These are phyloP conservation scores for Scophthalmus maximus DNA, from an alignment of 2,113 vertebrate genomes.

Conservation along the genomic window DNA sequence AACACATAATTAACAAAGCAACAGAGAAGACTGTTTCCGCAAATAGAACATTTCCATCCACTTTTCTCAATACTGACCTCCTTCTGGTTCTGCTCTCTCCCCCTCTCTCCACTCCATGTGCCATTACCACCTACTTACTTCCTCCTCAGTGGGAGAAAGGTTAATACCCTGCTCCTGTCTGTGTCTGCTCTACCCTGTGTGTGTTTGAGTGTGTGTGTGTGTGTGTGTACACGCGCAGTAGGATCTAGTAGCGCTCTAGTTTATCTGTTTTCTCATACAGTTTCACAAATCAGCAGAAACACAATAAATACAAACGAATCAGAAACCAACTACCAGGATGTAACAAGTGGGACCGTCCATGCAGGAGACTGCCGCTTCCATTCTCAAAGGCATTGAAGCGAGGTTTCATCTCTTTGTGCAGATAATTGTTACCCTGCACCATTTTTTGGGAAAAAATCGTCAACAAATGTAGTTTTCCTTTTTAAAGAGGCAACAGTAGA, in stretches of 20 bases:
- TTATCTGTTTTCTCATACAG: slow-evolving; percentile 34
- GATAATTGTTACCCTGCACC: too few species aligned
- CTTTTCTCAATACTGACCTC: slow-evolving; percentile 62
- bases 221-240: slow-evolving; percentile 1
- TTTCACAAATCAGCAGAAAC: slow-evolving; percentile 8
- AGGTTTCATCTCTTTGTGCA: too few species aligned
- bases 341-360: not conserved
- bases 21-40: slow-evolving; percentile 50
- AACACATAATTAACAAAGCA: slow-evolving; percentile 58
- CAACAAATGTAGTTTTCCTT: too few species aligned
- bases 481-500: too few species aligned
- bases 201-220: slow-evolving; percentile 44
- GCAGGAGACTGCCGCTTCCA: too few species aligned
- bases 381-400: too few species aligned
- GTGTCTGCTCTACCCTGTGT: slow-evolving; percentile 43
- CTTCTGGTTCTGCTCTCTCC: slow-evolving; percentile 51
- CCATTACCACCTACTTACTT: slow-evolving; percentile 76
- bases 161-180: slow-evolving; percentile 77
- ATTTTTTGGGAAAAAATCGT: too few species aligned
- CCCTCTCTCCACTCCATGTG: slow-evolving; percentile 61
- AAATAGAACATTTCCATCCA: slow-evolving; percentile 62
- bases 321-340: not conserved
- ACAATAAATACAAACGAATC: not conserved
- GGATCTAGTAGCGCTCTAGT: slow-evolving; percentile 7
- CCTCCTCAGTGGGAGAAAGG: slow-evolving; percentile 81